Evolutionary conservation across 2,113 vertebrate species (phyloP).

Genomic region (Phoxinus phoxinus): DNA sequence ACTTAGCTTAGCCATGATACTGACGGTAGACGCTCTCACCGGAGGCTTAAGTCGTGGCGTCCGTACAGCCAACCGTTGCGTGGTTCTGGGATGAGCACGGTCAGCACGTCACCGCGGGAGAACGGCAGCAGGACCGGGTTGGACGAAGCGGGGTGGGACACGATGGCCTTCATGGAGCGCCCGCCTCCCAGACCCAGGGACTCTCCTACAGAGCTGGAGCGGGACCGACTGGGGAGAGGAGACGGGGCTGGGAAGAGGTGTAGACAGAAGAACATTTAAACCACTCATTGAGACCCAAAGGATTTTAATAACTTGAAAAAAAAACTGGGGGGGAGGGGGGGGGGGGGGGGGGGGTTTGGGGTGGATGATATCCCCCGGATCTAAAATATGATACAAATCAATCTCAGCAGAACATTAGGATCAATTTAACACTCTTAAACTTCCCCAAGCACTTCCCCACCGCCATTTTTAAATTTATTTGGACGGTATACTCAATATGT

Average conservation of each 20-base stretch:
- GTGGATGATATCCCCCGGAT: too few relatives aligned
- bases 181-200: constrained; percentile 69
- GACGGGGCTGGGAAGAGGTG: constrained; percentile 68
- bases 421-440: background rate
- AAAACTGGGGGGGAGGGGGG: too few relatives aligned
- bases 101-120: constrained; percentile 78
- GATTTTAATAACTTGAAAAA: background rate
- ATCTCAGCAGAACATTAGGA: background rate
- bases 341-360: too few relatives aligned
- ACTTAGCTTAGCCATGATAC: background rate
- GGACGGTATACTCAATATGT: too few relatives aligned
- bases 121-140: constrained; percentile 91
- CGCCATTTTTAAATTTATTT: too few relatives aligned
- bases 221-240: constrained; percentile 73
- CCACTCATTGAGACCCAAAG: background rate
- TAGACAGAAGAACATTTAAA: background rate
- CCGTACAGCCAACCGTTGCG: constrained; percentile 96
- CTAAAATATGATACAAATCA: background rate
- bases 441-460: too few relatives aligned
- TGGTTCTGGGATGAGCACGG: constrained; percentile 84
- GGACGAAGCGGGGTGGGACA: constrained; percentile 81
- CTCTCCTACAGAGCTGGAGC: constrained; percentile 88
- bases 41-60: constrained; percentile 82
- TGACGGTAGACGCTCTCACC: constrained; percentile 70
- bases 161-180: constrained; percentile 81